A percentile compares a stretch with the other conserved stretches of the same genome.
These are phyloP conservation scores for Nothobranchius furzeri DNA, from an alignment of 2,113 vertebrate genomes.

Conservation along the genomic window DNA sequence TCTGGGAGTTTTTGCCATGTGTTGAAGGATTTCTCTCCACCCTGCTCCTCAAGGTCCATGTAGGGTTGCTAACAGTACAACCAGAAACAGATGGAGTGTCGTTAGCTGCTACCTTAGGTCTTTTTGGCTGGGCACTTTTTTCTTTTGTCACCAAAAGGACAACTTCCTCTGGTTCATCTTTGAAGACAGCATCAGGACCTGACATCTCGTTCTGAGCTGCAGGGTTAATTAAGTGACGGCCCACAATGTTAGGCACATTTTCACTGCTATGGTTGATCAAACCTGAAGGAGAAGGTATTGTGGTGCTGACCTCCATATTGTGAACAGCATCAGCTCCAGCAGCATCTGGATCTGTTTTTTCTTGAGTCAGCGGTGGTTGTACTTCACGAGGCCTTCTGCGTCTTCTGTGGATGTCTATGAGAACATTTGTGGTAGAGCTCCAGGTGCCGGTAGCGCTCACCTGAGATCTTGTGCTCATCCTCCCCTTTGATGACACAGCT, in stretches of 20 bases:
- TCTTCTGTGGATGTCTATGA: slow-evolving; percentile 14
- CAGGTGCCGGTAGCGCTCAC: slow-evolving; percentile 13
- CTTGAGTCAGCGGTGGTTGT: neutral
- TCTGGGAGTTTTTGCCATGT: slow-evolving; percentile 14
- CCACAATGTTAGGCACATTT: neutral
- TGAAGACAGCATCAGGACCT: slow-evolving; percentile 1
- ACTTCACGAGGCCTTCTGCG: slow-evolving; percentile 37
- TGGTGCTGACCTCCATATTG: slow-evolving; percentile 31
- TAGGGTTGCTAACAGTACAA: neutral
- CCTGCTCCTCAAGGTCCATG: slow-evolving; percentile 50
- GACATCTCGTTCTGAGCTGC: slow-evolving; percentile 11
- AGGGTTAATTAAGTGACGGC: slow-evolving; percentile 5
- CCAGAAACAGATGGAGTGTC: neutral
- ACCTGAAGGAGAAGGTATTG: slow-evolving; percentile 25
- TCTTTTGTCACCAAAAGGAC: slow-evolving; percentile 19
- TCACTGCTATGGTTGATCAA: slow-evolving; percentile 20
- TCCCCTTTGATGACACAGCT: neutral
- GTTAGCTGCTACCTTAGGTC: neutral
- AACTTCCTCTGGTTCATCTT: slow-evolving; percentile 1
- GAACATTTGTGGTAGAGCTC: slow-evolving; percentile 30
- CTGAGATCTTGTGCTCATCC: slow-evolving; percentile 23
- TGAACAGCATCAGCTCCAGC: slow-evolving; percentile 20
- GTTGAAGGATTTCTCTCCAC: slow-evolving; percentile 1
- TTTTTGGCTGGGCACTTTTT: slow-evolving; percentile 52
- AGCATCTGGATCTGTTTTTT: neutral